Conservation (phyloP, 2,888 invertebrate genomes). For the Netelia virgata region DNA sequence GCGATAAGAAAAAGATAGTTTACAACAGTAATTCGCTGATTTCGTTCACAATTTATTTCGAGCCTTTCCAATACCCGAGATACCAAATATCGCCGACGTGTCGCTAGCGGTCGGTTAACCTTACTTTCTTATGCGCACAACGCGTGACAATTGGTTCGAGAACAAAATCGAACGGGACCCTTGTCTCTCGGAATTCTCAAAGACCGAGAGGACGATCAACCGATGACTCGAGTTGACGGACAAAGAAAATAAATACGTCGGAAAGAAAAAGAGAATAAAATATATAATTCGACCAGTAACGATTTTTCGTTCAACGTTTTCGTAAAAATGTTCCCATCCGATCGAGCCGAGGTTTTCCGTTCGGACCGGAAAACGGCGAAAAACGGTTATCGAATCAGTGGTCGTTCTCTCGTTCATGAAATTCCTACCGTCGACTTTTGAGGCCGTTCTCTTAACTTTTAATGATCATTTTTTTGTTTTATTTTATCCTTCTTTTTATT, state of each 20-base stretch:
- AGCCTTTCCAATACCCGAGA: too few species aligned
- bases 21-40: too few species aligned
- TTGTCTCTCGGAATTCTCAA: slow-evolving; percentile 60
- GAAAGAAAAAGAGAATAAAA: not conserved
- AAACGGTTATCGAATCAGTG: slow-evolving; percentile 51
- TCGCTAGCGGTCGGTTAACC: too few species aligned
- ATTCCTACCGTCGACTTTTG: slow-evolving; percentile 64
- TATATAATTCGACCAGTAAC: slow-evolving; percentile 52
- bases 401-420: slow-evolving; percentile 64
- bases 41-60: too few species aligned
- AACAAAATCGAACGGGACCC: slow-evolving; percentile 69
- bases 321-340: slow-evolving; percentile 64
- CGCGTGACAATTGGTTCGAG: slow-evolving; percentile 1
- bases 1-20: too few species aligned
- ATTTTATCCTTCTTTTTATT: not conserved
- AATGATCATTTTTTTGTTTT: slow-evolving; percentile 29
- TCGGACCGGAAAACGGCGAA: slow-evolving; percentile 40
- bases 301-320: slow-evolving; percentile 54
- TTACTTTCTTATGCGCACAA: not conserved
- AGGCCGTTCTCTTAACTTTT: slow-evolving; percentile 69
- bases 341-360: slow-evolving; percentile 49
- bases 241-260: not conserved
- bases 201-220: slow-evolving; percentile 67
- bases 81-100: too few species aligned
- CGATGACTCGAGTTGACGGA: slow-evolving; percentile 48